phyloP scores from a whole-genome alignment of 2,888 invertebrate species.

The Matsumyia berberina region DNA sequence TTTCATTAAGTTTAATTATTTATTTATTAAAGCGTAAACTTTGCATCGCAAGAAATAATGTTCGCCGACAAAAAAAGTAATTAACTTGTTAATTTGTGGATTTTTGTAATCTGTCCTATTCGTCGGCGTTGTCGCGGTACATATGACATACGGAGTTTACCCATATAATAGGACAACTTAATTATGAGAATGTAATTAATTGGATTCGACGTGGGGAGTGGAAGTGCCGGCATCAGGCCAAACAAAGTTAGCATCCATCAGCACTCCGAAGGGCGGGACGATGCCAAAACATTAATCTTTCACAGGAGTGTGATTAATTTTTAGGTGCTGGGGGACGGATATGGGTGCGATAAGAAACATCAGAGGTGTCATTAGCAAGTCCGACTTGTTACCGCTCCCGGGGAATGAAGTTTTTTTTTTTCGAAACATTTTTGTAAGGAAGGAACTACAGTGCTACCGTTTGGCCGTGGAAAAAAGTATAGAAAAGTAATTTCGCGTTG shows the following conservation, averaged over 20 bases:
- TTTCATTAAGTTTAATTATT: constrained; percentile 66
- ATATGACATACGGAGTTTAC: constrained; percentile 39
- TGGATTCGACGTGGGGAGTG: constrained; percentile 42
- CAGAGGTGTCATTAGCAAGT: constrained; percentile 37
- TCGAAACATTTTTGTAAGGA: too few relatives aligned
- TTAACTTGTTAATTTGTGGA: constrained; percentile 69
- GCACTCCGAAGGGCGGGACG: constrained; percentile 3
- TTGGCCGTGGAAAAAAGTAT: too few relatives aligned
- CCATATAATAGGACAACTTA: constrained; percentile 46
- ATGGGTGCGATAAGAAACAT: constrained; percentile 12
- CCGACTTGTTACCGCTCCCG: not conserved
- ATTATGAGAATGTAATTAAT: constrained; percentile 66
- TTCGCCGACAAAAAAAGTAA: constrained; percentile 38
- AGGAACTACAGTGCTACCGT: too few relatives aligned
- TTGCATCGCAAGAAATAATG: constrained; percentile 21
- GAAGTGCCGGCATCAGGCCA: constrained; percentile 19
- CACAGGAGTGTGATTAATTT: constrained; percentile 53
- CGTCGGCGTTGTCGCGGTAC: constrained; percentile 34
- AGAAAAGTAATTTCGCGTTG: too few relatives aligned
- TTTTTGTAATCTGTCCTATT: constrained; percentile 62
- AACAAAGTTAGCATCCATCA: constrained; percentile 37
- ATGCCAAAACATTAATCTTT: constrained; percentile 47
- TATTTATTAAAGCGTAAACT: constrained; percentile 64
- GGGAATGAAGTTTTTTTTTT: too few relatives aligned
- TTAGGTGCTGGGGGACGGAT: constrained; percentile 4